Conservation (phyloP, 1,140 invertebrate genomes). For the Cardiocondyla obscurior region DNA sequence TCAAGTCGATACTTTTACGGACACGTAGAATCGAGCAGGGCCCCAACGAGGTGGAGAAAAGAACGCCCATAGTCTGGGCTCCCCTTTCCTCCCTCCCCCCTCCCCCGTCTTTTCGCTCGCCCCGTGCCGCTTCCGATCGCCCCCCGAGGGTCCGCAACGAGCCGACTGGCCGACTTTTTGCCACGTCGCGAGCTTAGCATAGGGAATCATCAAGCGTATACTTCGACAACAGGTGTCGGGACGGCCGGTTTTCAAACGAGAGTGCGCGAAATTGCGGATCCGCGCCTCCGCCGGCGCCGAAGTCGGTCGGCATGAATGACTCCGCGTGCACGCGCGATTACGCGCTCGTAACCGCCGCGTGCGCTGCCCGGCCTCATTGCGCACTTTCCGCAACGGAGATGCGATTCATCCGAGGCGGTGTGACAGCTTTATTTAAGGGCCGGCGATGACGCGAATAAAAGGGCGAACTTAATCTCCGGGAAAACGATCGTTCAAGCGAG, state of each 20-base stretch:
- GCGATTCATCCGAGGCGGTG: constrained; percentile 23
- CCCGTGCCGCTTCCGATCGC: constrained; percentile 39
- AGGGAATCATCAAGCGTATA: constrained; percentile 69
- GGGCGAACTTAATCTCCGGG: not conserved
- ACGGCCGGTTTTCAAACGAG: constrained; percentile 68
- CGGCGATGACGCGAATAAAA: not conserved
- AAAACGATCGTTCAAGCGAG: not conserved
- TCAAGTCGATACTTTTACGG: constrained; percentile 31
- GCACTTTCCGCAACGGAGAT: constrained; percentile 12
- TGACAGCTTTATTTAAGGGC: constrained; percentile 32
- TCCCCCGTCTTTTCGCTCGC: not conserved
- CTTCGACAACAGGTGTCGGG: constrained; percentile 76
- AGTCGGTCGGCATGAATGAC: constrained; percentile 44
- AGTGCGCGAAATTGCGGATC: constrained; percentile 69
- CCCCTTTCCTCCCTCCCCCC: too few species aligned
- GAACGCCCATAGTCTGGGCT: constrained; percentile 44
- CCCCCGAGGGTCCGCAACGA: constrained; percentile 22
- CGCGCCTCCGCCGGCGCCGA: not conserved
- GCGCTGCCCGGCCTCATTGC: constrained; percentile 8
- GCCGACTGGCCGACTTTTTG: constrained; percentile 63
- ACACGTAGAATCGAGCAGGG: constrained; percentile 13
- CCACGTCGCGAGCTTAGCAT: constrained; percentile 73
- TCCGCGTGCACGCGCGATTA: constrained; percentile 39
- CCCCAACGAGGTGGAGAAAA: not conserved
- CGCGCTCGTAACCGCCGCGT: constrained; percentile 17